A percentile compares a stretch with the other conserved stretches of the same genome.
These are phyloP conservation scores for Patiria pectinifera DNA, from an alignment of 53 echinoderm and acorn worm genomes.

Conservation along the genomic window DNA sequence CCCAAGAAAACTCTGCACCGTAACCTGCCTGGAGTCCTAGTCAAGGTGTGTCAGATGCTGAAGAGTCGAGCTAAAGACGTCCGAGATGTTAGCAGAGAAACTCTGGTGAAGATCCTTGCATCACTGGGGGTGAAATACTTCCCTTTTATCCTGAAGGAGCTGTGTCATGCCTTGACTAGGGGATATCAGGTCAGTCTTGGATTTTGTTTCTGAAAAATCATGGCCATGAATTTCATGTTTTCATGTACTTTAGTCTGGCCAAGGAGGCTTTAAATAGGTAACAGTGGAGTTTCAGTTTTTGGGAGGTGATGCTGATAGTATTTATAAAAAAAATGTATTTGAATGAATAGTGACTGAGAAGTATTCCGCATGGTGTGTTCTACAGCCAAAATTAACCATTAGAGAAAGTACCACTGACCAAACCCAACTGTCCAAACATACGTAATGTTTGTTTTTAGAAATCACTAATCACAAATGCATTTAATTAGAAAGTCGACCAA, in stretches of 20 bases:
- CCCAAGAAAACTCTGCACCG: conserved; percentile 75
- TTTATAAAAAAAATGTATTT: no score
- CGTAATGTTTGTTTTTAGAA: neutral
- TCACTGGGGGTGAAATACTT: conserved; percentile 81
- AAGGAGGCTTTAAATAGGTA: no score
- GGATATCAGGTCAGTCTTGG: conserved; percentile 83
- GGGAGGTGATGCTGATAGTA: conserved; percentile 71
- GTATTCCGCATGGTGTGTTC: no score
- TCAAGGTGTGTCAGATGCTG: conserved; percentile 95
- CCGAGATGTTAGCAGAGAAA: conserved; percentile 78
- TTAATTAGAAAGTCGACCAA: no score
- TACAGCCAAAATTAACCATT: no score
- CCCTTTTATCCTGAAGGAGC: conserved; percentile 81
- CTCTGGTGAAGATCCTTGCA: conserved; percentile 88
- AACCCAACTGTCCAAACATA: neutral
- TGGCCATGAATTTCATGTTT: neutral
- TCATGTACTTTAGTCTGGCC: no score
- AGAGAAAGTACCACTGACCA: no score
- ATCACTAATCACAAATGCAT: no score
- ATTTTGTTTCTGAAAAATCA: neutral
- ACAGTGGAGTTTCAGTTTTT: neutral
- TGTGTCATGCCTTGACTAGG: conserved; percentile 76
- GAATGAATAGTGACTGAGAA: no score
- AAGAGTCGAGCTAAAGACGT: conserved; percentile 87
- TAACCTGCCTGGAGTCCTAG: conserved; percentile 82